Evolutionary conservation across 2,797 vertebrate genomes (phyloP).

Genomic region (Leptatherina wallacei): DNA sequence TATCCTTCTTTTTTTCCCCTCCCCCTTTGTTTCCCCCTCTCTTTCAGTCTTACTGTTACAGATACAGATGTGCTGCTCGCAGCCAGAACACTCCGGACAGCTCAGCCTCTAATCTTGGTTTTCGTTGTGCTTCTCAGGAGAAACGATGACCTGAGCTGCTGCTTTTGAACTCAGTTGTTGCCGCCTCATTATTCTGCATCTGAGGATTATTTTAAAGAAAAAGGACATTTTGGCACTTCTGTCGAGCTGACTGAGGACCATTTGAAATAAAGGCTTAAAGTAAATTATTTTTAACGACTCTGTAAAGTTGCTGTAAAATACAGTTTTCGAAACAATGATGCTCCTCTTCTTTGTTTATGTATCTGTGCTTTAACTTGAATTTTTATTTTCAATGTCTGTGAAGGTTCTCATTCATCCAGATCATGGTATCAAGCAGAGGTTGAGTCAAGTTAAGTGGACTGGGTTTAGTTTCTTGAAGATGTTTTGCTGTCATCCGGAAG

Average conservation of each 20-base stretch:
- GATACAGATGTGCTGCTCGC: slow-evolving; percentile 95
- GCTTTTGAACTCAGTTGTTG: slow-evolving; percentile 23
- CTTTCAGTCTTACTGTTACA: slow-evolving; percentile 94
- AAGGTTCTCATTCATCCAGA: not conserved
- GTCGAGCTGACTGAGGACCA: not conserved
- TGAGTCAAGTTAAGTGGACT: not conserved
- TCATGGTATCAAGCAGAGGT: not conserved
- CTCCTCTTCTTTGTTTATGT: not conserved
- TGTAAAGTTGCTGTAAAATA: slow-evolving; percentile 15
- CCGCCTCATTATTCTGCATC: not conserved
- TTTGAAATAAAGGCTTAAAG: not conserved
- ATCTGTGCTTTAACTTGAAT: not conserved
- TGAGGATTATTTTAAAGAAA: not conserved
- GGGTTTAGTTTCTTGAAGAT: not conserved
- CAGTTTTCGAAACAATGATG: not conserved
- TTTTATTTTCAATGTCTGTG: not conserved
- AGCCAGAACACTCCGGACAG: slow-evolving; percentile 97
- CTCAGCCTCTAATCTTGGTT: slow-evolving; percentile 95
- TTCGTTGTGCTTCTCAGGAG: slow-evolving; percentile 88
- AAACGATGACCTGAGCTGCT: slow-evolving; percentile 53
- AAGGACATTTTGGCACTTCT: not conserved
- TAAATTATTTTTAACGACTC: not conserved
- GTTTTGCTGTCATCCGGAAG: not conserved
- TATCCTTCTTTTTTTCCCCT: not conserved
- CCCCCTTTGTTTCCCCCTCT: not conserved